These are phyloP conservation scores for Tridacna gigas DNA, from an alignment of 2,888 invertebrate species.

Conservation along the genomic window DNA sequence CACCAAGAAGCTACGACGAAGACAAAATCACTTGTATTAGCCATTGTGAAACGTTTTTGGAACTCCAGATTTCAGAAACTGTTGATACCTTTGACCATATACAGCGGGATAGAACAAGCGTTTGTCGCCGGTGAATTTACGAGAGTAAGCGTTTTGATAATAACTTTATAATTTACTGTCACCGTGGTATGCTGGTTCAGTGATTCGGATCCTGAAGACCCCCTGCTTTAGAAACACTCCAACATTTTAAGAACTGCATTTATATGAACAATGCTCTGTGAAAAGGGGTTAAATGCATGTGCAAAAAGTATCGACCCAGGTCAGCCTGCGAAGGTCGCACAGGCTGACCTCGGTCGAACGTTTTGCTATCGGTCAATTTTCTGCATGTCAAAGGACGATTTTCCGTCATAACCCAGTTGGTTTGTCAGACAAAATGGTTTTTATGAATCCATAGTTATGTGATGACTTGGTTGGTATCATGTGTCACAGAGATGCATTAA, in stretches of 20 bases:
- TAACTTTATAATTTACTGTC: neutral
- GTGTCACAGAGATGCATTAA: too few relatives aligned
- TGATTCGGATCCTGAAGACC: neutral
- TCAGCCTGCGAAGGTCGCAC: neutral
- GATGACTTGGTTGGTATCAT: too few relatives aligned
- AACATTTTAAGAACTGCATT: too few relatives aligned
- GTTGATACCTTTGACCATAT: constrained; percentile 96
- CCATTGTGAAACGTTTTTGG: constrained; percentile 92
- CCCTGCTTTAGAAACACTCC: neutral
- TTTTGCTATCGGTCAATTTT: too few relatives aligned
- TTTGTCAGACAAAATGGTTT: too few relatives aligned
- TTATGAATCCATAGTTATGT: too few relatives aligned
- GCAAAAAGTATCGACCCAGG: neutral
- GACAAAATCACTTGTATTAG: constrained; percentile 52
- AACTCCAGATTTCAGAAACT: constrained; percentile 94
- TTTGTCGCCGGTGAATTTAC: constrained; percentile 93
- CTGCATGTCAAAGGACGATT: too few relatives aligned
- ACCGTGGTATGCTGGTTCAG: neutral
- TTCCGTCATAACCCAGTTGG: too few relatives aligned
- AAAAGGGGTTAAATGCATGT: too few relatives aligned
- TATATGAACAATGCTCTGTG: too few relatives aligned
- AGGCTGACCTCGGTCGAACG: neutral
- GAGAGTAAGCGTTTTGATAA: constrained; percentile 78
- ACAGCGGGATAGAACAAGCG: constrained; percentile 99
- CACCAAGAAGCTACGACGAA: constrained; percentile 2